Conservation (phyloP, 1,140 invertebrate species). For the Zeugodacus cucurbitae region DNA sequence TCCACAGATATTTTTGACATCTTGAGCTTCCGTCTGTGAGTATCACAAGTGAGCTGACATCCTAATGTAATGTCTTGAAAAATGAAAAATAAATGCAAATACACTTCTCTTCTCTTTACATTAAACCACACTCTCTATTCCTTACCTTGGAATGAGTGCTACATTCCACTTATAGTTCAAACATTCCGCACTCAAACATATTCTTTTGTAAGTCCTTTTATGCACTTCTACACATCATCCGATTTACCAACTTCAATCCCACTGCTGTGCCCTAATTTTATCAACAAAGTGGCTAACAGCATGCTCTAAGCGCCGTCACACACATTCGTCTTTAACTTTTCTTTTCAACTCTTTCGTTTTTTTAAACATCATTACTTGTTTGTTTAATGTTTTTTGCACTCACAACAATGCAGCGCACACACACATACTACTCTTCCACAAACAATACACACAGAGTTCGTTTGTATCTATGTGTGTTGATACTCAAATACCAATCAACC, state of each 20-base stretch:
- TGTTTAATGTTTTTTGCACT: neutral
- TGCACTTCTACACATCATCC: neutral
- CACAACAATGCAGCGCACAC: neutral
- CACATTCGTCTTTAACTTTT: neutral
- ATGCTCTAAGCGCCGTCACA: neutral
- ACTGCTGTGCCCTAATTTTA: neutral
- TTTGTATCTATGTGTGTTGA: neutral
- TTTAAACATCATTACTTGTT: slow-evolving; percentile 24
- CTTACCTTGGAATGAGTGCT: too few species aligned
- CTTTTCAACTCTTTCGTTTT: neutral
- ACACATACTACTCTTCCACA: too few species aligned
- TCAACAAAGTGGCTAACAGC: slow-evolving; percentile 27
- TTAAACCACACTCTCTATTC: too few species aligned
- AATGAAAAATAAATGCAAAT: too few species aligned
- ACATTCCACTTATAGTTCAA: neutral
- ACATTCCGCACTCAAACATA: neutral
- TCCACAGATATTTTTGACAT: too few species aligned
- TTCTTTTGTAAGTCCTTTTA: neutral
- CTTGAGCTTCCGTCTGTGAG: too few species aligned
- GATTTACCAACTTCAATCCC: neutral
- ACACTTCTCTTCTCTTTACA: too few species aligned
- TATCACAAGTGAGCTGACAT: too few species aligned
- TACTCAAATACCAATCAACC: slow-evolving; percentile 49
- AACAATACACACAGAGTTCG: too few species aligned
- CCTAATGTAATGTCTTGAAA: too few species aligned